Evolutionary conservation across 2,888 invertebrate species (phyloP), one percentile per base, ranked within the genome.

Genomic region (Dicyrtomina minuta): DNA sequence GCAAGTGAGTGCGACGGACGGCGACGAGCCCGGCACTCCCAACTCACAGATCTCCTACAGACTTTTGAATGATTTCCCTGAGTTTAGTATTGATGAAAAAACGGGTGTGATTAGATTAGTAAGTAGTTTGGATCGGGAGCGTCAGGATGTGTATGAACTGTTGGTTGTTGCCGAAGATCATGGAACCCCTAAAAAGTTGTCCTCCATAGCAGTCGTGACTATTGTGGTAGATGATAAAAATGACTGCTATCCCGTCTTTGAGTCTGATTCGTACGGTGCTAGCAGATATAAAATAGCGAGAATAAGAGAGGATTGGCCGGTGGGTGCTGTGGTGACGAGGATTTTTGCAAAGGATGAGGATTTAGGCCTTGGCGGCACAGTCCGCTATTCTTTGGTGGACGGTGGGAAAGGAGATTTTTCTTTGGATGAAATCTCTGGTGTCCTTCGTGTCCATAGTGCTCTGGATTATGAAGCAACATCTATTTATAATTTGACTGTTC

Each of bases 391-490:
- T n/a, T 83, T 93, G 66, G 78, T 79, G 12, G 90, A 90, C 80
- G 87, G 86, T 68, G 81, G 84, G 67, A 89, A 89, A 68, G 85
- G 85, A 1, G 80, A 80, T 58, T 97, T 97, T 82, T 87, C 87
- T 78, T 89, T 98, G 72, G 96, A 97, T 81, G 84, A 87, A 64
- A 81, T 88, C 41, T 93, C 94, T 1, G 98, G 97, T 0, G 91
- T 93, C 0, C 87, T 96, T 70, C 87, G 93, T 27, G 90, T 94
- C 1, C 86, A 87, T 0, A 88, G 87, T 70, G 84, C 85, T 62
- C 84, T 97, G 67, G 94, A 97, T 84, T 97, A 91, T 81, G 96
- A 96, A 81, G 89, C 89, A 78, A 87, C 91, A 41, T 95, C 93
- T 83, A 88, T 93, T 74, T 94, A 94, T 84, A 93, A 92, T 79